Evolutionary conservation across 2,888 invertebrate species (phyloP).

Genomic region (Sarcophaga caerulescens): DNA sequence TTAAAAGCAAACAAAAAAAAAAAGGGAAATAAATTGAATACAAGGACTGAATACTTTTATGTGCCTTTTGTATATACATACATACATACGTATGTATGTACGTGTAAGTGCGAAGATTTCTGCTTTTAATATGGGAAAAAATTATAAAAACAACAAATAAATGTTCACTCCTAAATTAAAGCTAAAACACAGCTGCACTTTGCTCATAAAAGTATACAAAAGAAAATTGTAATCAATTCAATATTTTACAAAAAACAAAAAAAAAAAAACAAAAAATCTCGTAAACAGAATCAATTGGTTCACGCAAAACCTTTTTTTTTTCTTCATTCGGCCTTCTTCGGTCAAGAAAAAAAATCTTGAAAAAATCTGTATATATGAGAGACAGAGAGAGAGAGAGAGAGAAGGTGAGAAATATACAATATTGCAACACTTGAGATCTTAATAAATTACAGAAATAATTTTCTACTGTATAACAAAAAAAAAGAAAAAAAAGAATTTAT

Average conservation of each 20-base stretch:
- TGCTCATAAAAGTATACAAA: slow-evolving; percentile 61
- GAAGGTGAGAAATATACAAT: background rate
- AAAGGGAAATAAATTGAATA: background rate
- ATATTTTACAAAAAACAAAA: slow-evolving; percentile 58
- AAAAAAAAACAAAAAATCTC: slow-evolving; percentile 31
- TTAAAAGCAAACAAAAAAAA: background rate
- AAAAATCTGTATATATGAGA: background rate
- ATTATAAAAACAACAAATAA: slow-evolving; percentile 29
- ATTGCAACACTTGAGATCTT: slow-evolving; percentile 30
- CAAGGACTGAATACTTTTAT: background rate
- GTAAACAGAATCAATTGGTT: slow-evolving; percentile 53
- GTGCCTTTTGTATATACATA: background rate
- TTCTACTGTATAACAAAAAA: background rate
- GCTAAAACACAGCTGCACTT: slow-evolving; percentile 66
- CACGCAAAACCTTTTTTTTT: slow-evolving; percentile 28
- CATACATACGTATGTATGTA: background rate
- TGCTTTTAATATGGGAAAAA: slow-evolving; percentile 26
- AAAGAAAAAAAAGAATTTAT: background rate
- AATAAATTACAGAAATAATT: slow-evolving; percentile 55
- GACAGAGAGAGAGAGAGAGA: too few relatives aligned
- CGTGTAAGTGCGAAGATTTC: background rate
- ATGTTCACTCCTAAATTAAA: slow-evolving; percentile 54
- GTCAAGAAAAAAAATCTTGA: background rate
- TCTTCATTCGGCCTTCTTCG: background rate
- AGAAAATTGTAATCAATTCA: slow-evolving; percentile 65